Percentiles rank a stretch among this genome's conserved stretches.
Evolutionary conservation across 2,888 invertebrate genomes (phyloP).

Genomic region (Meiosimyza platycephala): DNA sequence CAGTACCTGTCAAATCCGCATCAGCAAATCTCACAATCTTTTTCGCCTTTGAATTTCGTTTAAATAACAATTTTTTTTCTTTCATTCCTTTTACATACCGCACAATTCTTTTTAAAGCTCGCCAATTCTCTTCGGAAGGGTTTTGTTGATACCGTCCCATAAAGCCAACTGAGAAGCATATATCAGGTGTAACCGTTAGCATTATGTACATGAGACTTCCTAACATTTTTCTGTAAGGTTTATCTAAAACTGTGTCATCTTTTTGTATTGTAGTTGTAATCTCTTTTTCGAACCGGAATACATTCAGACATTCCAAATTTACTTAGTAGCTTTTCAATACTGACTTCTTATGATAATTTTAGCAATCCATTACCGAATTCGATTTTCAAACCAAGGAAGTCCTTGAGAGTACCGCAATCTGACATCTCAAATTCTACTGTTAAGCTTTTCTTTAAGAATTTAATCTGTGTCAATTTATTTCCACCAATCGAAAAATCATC

Average conservation of each 20-base stretch:
- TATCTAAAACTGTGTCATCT: not conserved
- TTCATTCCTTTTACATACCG: not conserved
- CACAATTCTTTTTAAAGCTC: not conserved
- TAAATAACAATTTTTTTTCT: not conserved
- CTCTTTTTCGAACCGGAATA: constrained; percentile 27
- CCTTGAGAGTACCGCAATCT: constrained; percentile 32
- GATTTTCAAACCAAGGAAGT: constrained; percentile 35
- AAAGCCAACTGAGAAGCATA: constrained; percentile 30
- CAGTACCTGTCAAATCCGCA: constrained; percentile 32
- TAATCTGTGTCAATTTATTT: constrained; percentile 19
- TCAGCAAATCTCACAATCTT: constrained; percentile 3
- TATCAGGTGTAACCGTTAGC: constrained; percentile 32
- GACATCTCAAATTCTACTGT: constrained; percentile 23
- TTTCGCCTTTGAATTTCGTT: not conserved
- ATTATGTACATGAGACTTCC: constrained; percentile 34
- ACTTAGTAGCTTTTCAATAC: constrained; percentile 20
- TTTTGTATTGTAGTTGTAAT: constrained; percentile 19
- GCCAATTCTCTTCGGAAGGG: constrained; percentile 25
- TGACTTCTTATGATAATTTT: constrained; percentile 16
- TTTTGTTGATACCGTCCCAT: constrained; percentile 36
- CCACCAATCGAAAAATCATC: constrained; percentile 31
- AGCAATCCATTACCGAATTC: constrained; percentile 15
- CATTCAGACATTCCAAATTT: constrained; percentile 41
- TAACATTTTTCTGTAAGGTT: not conserved
- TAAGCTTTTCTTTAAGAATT: constrained; percentile 7